phyloP scores from a whole-genome alignment of 2,797 vertebrate species.

The Leucoraja ocellata region DNA sequence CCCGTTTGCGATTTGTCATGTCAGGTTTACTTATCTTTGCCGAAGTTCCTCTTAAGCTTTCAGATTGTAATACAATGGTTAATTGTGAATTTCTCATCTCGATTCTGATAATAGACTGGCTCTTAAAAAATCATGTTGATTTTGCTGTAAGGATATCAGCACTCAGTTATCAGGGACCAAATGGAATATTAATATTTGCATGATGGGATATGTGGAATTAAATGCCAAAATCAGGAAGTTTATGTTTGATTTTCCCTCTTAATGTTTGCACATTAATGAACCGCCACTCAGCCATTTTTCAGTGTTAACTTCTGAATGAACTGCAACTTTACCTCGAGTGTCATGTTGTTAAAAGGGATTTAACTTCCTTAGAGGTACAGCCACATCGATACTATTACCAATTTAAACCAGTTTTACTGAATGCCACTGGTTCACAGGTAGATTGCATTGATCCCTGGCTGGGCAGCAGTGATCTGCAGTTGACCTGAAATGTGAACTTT shows the following conservation, averaged over 20 bases:
- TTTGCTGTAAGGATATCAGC: background rate
- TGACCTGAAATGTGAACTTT: background rate
- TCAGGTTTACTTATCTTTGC: background rate
- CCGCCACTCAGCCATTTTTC: background rate
- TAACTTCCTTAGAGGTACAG: too few relatives aligned
- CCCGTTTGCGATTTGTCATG: background rate
- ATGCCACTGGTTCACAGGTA: too few relatives aligned
- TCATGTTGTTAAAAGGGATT: background rate
- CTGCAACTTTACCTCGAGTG: background rate
- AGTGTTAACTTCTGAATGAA: too few relatives aligned
- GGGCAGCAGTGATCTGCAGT: background rate
- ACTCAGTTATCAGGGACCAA: background rate
- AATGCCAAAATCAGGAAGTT: background rate
- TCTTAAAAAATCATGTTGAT: background rate
- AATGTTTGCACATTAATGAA: background rate
- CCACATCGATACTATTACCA: too few relatives aligned
- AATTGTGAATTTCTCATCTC: background rate
- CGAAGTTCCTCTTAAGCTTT: background rate
- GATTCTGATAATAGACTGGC: background rate
- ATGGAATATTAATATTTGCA: background rate
- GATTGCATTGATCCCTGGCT: background rate
- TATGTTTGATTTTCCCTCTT: background rate
- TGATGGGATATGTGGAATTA: background rate
- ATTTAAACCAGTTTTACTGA: too few relatives aligned
- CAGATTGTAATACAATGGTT: background rate